Evolutionary conservation across 2,888 invertebrate genomes (phyloP).

Genomic region (Metacarcinus magister): DNA sequence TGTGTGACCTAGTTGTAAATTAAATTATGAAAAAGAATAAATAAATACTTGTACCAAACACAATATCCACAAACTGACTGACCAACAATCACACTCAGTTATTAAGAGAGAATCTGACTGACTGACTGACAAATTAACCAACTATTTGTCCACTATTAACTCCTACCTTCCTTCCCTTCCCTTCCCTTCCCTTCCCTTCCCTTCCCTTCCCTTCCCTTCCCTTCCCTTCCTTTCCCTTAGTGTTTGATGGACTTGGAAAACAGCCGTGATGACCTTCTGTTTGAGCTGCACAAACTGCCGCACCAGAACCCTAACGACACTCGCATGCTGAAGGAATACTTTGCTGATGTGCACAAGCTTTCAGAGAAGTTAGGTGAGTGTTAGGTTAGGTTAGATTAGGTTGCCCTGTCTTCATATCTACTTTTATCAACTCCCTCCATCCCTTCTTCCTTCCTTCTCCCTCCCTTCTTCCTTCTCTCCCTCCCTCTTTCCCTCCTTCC

Average conservation of each 20-base stretch:
- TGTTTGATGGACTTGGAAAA: slow-evolving; percentile 97
- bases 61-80: too few species aligned
- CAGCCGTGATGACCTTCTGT: slow-evolving; percentile 97
- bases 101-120: too few species aligned
- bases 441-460: too few species aligned
- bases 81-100: too few species aligned
- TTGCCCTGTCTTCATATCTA: too few species aligned
- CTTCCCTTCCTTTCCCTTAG: slow-evolving; percentile 84
- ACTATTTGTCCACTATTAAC: too few species aligned
- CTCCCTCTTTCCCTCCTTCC: too few species aligned
- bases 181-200: neutral
- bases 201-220: too few species aligned
- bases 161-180: neutral
- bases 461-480: too few species aligned
- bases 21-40: too few species aligned
- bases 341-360: slow-evolving; percentile 96
- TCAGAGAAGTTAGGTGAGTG: slow-evolving; percentile 89
- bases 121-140: too few species aligned
- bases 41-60: neutral
- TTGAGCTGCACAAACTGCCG: slow-evolving; percentile 96
- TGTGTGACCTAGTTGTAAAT: neutral
- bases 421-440: too few species aligned
- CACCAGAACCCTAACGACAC: slow-evolving; percentile 95
- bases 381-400: neutral
- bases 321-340: slow-evolving; percentile 96